phyloP scores from a whole-genome alignment of 2,113 vertebrate species.

The Trinectes maculatus region DNA sequence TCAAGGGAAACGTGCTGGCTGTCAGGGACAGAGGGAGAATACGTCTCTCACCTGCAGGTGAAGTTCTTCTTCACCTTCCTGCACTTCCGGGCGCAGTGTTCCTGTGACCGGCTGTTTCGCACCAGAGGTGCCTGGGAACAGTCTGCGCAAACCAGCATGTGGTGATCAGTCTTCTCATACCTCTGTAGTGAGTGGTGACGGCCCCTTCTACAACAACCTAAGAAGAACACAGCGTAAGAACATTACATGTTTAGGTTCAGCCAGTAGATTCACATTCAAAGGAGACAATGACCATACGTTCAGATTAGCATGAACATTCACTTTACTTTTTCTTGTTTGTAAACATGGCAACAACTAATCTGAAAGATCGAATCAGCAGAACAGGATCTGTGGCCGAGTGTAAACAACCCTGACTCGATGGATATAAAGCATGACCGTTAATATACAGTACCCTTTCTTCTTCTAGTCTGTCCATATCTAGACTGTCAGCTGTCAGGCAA shows the following conservation, averaged over 20 bases:
- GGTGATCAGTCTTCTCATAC: slow-evolving; percentile 78
- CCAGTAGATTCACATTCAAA: not conserved
- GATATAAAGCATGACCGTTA: not conserved
- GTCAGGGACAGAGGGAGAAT: slow-evolving; percentile 4
- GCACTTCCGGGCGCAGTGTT: slow-evolving; percentile 79
- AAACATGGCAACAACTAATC: too few species aligned
- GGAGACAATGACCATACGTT: too few species aligned
- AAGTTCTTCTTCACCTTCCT: slow-evolving; percentile 74
- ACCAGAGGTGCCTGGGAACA: slow-evolving; percentile 63
- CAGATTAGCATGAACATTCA: too few species aligned
- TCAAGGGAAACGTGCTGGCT: not conserved
- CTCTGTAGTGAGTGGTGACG: slow-evolving; percentile 73
- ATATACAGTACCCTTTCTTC: not conserved
- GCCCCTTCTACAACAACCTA: slow-evolving; percentile 65
- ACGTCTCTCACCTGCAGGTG: slow-evolving; percentile 73
- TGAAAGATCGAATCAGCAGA: too few species aligned
- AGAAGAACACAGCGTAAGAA: not conserved
- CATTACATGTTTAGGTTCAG: not conserved
- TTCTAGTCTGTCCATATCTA: not conserved
- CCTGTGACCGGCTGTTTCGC: slow-evolving; percentile 62
- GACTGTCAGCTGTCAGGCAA: slow-evolving; percentile 3
- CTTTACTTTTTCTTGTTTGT: too few species aligned
- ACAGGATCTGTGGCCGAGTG: too few species aligned
- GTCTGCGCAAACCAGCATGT: slow-evolving; percentile 71
- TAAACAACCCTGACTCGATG: not conserved